phyloP scores from a whole-genome alignment of 2,113 vertebrate species.

The Vulpes ferrilata region DNA sequence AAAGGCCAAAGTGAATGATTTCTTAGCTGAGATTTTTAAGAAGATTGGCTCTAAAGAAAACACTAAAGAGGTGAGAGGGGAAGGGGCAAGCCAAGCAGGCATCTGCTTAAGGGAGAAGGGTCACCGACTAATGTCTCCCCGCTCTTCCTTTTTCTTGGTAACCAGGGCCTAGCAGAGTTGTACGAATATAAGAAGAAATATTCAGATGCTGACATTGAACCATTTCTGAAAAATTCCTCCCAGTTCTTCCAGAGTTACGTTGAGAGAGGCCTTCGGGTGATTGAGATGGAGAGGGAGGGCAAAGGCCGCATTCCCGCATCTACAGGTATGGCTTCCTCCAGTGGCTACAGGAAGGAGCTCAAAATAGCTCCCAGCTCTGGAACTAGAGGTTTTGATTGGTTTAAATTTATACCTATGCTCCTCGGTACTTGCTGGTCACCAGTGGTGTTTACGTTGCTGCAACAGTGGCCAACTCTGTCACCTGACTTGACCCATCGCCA shows the following conservation, averaged over 20 bases:
- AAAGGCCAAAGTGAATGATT: slow-evolving; percentile 97
- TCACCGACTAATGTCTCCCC: neutral
- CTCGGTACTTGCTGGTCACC: neutral
- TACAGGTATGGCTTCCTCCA: slow-evolving; percentile 87
- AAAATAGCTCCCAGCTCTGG: neutral
- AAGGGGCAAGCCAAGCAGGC: neutral
- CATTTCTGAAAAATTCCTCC: slow-evolving; percentile 97
- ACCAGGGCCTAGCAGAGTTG: slow-evolving; percentile 96
- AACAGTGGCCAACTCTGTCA: neutral
- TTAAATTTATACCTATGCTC: neutral
- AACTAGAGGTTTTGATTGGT: neutral
- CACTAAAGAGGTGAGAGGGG: slow-evolving; percentile 94
- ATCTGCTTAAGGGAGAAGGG: neutral
- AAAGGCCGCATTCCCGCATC: slow-evolving; percentile 93
- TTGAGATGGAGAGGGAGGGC: slow-evolving; percentile 96
- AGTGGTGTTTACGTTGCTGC: neutral
- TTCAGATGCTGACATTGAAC: slow-evolving; percentile 96
- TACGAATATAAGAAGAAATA: slow-evolving; percentile 99
- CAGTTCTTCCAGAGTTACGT: slow-evolving; percentile 99
- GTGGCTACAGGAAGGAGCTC: neutral
- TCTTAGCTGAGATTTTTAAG: slow-evolving; percentile 99
- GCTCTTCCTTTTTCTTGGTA: neutral
- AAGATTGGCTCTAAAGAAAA: slow-evolving; percentile 99
- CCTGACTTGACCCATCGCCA: neutral
- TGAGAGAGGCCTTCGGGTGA: slow-evolving; percentile 97